phyloP scores from a whole-genome alignment of 2,888 invertebrate genomes.

The Lysandra coridon region DNA sequence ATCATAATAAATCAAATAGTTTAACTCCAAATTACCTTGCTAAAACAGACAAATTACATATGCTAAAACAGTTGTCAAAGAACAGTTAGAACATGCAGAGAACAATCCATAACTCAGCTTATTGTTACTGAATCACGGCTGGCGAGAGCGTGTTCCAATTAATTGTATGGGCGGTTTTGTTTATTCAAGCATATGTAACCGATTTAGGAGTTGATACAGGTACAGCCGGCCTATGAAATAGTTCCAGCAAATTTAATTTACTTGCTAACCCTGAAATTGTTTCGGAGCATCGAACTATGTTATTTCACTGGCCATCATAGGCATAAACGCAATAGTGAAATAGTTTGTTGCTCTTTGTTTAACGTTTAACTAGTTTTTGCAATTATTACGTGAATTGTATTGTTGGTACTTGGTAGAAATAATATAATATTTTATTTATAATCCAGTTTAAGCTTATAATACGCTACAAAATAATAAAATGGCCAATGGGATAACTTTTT shows the following conservation, averaged over 20 bases:
- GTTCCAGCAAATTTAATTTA: conserved; percentile 38
- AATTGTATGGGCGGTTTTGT: conserved; percentile 28
- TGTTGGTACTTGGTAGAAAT: too few species aligned
- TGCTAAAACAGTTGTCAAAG: neutral
- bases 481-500: too few species aligned
- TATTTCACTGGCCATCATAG: neutral
- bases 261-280: conserved; percentile 24
- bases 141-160: conserved; percentile 1
- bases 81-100: neutral
- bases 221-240: conserved; percentile 23
- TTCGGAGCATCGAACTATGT: conserved; percentile 1
- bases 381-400: neutral
- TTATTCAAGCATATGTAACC: conserved; percentile 30
- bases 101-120: conserved; percentile 2
- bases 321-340: neutral
- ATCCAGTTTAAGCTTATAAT: too few species aligned
- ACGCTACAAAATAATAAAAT: too few species aligned
- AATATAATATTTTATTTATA: too few species aligned
- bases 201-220: conserved; percentile 28
- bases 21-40: neutral
- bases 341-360: neutral
- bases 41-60: neutral
- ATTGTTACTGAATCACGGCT: conserved; percentile 2
- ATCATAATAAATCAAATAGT: too few species aligned
- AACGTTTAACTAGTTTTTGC: neutral